Base-by-base conservation (phyloP, 1,140 invertebrate species). In the Zeugodacus cucurbitae region DNA sequence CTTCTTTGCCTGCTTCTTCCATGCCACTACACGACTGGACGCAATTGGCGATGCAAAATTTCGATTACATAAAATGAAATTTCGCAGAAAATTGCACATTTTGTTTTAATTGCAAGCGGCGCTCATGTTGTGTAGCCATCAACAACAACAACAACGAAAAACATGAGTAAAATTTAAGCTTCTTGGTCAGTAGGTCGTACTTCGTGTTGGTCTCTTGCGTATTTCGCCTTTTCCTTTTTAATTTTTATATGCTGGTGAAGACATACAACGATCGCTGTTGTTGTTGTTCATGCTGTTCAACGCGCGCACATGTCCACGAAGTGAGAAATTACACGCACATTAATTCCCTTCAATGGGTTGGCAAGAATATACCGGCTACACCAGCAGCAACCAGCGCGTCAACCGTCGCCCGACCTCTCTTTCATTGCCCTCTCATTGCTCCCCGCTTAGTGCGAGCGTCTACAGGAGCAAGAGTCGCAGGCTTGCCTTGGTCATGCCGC, bases 311-410 rank as follows among this genome's bases (percentile, higher is more conserved):
- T 70, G 87, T 87, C 59, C 87, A 87, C 67, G 67, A 88, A 88
- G 87, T 88, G 87, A 88, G 87, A 88, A 88, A 88, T 88, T 88
- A 88, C 87, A 88, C 87, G 87, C 87, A 78, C 87, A 88, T 88
- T 88, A 88, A 88, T 88, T 88, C 87, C 70, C 67, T 87, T 87
- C 87, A 87, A 87, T 74, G 70, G 87, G 67, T 82, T 62, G 87
- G 87, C 17, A 62, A n/a, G n/a, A 67, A 64, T 82, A 48, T 29
- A 82, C 41, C 74, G n/a, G 41, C 74, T 48, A 10, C 70, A 41
- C 32, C 32, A 44, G 32, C 70, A 78, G 70, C 70, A 37, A 34
- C 2, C 64, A 20, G 14, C 64, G 86, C 29, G 6, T 70, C 41
- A 7, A 14, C 58, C 8, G 41, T 59, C 7, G 41, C 37, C 14